A percentile compares a stretch with the other conserved stretches of the same genome.
Conservation (phyloP, 2,113 vertebrate genomes). For the Balaeniceps rex region DNA sequence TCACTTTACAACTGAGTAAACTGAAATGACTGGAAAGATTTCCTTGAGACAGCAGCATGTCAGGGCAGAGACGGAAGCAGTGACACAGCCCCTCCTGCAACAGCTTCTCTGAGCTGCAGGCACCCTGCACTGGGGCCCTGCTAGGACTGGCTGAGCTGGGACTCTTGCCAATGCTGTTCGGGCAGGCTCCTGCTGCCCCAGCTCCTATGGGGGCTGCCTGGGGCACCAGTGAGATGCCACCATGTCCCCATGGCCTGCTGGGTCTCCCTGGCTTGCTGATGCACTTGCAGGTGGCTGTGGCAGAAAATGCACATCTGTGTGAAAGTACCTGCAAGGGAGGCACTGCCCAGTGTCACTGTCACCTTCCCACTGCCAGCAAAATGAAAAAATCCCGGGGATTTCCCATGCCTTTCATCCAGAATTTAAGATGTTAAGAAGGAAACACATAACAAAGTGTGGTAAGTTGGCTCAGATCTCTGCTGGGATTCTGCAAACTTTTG, state of each 20-base stretch:
- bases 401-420: background rate
- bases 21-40: background rate
- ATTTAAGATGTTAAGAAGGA: background rate
- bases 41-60: background rate
- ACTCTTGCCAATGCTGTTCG: accelerated
- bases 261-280: accelerated
- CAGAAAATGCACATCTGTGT: background rate
- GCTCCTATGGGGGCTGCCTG: background rate
- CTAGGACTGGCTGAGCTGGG: background rate
- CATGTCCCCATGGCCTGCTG: background rate
- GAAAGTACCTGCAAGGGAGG: background rate
- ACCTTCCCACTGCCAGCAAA: background rate
- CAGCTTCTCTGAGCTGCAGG: no score
- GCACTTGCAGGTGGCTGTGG: background rate
- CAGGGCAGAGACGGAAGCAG: background rate
- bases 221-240: background rate
- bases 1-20: background rate
- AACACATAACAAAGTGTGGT: background rate
- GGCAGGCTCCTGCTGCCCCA: background rate
- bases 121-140: background rate
- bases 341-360: background rate
- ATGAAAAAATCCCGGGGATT: background rate
- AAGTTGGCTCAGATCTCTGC: background rate
- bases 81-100: background rate
- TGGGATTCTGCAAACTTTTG: background rate